Percentiles rank a stretch among this genome's conserved stretches.
Conservation (phyloP, 2,888 invertebrate species). For the Spodoptera littoralis region DNA sequence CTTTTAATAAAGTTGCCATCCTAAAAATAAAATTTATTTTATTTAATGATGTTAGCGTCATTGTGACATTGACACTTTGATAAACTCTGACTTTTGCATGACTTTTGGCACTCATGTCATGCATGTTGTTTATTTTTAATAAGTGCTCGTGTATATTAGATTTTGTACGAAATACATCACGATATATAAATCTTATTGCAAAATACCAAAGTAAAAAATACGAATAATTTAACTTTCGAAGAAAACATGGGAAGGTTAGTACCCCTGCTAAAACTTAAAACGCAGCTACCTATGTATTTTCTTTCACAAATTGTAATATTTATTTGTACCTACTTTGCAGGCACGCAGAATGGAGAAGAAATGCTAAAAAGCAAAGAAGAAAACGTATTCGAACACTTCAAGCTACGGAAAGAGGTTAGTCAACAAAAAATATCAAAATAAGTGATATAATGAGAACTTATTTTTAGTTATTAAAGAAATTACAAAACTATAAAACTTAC, state of each 20-base stretch:
- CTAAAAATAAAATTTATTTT: too few species aligned
- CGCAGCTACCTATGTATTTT: neutral
- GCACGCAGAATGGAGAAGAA: slow-evolving; percentile 92
- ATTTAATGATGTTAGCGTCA: too few species aligned
- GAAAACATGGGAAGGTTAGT: slow-evolving; percentile 35
- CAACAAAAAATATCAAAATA: too few species aligned
- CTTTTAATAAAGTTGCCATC: too few species aligned
- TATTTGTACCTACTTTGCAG: slow-evolving; percentile 72
- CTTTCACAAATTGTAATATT: neutral
- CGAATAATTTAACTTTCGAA: neutral
- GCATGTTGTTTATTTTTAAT: too few species aligned
- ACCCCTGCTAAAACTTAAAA: neutral
- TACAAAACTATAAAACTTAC: slow-evolving; percentile 6
- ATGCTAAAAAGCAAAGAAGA: slow-evolving; percentile 92
- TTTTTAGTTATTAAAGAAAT: too few species aligned
- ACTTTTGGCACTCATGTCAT: too few species aligned
- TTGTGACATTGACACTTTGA: too few species aligned
- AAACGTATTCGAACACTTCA: slow-evolving; percentile 89
- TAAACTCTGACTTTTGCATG: too few species aligned
- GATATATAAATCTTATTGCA: too few species aligned
- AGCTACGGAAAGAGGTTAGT: slow-evolving; percentile 88
- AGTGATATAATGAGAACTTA: slow-evolving; percentile 28
- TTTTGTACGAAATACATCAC: too few species aligned
- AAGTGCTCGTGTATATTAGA: too few species aligned
- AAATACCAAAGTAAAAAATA: neutral